Base-by-base conservation (phyloP, 2,888 invertebrate genomes). In the Dicyrtomina minuta region DNA sequence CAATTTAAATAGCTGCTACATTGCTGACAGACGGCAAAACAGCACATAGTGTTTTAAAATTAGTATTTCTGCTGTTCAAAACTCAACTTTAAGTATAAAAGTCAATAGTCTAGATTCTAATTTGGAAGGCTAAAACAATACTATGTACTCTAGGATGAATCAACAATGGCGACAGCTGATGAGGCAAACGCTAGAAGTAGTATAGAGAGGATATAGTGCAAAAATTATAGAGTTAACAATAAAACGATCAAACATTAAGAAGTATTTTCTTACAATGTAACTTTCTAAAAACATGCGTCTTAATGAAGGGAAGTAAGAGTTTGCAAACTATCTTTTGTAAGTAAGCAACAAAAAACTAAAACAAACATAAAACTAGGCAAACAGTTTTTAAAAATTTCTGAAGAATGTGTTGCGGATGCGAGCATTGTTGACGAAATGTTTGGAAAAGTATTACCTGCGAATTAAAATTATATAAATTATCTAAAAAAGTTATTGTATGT, bases 131-230 rank as follows among this genome's bases (percentile, higher is more conserved):
- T 24, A 55, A 66, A 10, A 22, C 79, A 8, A 75, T 80, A 12
- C 70, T 80, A 10, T 77, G 76, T n/a, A n/a, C n/a, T n/a, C n/a
- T n/a, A n/a, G 75, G 80, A 80, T 70, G 80, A 81, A 70, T 68
- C 70, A 33, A 76, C 79, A 4, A 79, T 80, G 80, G 59, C 74
- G 5, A 72, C 74, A 39, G 58, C 59, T 39, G 46, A 71, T 67
- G 69, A 56, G 75, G n/a, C 75, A 77, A 62, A 39, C 49, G 1
- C 39, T 74, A n/a, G 72, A 73, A 5, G 72, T 75, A 0, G 69
- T 75, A 13, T 49, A 17, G 20, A 55, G 62, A 41, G 73, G 68
- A 22, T 20, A 39, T 12, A 41, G 58, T 12, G 53, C 66, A 12
- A 33, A 44, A 27, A 66, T 71, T n/a, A n/a, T n/a, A n/a, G n/a